These are phyloP conservation scores for Ploceus nigricollis DNA, from an alignment of 2,113 vertebrate genomes.

Conservation along the genomic window DNA sequence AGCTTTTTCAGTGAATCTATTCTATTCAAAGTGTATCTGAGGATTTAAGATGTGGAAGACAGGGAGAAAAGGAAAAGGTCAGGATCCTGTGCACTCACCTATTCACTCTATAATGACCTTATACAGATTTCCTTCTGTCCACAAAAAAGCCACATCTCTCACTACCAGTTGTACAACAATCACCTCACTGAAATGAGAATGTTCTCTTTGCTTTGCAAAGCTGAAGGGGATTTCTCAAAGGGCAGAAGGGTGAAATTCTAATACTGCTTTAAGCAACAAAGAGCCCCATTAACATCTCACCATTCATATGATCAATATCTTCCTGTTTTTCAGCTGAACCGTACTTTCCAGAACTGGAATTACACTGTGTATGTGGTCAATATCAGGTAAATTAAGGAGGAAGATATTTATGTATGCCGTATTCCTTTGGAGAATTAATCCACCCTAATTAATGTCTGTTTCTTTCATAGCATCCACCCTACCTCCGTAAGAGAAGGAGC, in stretches of 20 bases:
- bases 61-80: not conserved
- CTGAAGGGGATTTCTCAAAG: not conserved
- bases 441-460: not conserved
- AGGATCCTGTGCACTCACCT: not conserved
- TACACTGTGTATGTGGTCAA: conserved; percentile 78
- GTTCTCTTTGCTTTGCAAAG: not conserved
- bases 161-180: not conserved
- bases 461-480: conserved; percentile 67
- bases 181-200: not conserved
- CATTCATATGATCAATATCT: conserved; percentile 14
- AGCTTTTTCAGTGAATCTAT: not conserved
- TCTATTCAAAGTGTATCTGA: not conserved
- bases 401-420: not conserved
- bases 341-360: conserved; percentile 87
- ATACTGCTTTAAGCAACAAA: not conserved
- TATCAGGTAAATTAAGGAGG: conserved; percentile 80
- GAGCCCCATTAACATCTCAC: not conserved
- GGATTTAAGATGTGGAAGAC: not conserved
- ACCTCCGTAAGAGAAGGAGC: conserved; percentile 15
- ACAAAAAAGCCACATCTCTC: not conserved
- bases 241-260: not conserved
- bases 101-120: not conserved
- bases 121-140: not conserved
- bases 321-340: conserved; percentile 84
- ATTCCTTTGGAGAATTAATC: not conserved